Conservation (phyloP, 2,888 invertebrate genomes). For the Metallyticus violacea region DNA sequence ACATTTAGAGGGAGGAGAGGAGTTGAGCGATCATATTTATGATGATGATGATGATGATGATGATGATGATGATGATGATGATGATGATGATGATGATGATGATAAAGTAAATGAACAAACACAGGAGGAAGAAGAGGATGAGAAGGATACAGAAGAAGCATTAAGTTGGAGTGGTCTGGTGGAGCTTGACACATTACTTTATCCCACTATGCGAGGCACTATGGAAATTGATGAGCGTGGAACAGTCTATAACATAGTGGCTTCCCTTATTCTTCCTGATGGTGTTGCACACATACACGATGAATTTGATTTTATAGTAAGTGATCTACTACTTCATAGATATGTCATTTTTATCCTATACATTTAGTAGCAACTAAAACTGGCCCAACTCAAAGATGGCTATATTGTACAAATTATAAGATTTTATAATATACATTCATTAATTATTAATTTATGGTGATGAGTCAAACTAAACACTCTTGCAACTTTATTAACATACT, state of each 20-base stretch:
- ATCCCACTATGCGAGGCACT: conserved; percentile 56
- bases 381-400: too few species aligned
- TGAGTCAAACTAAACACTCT: too few species aligned
- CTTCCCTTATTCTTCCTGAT: conserved; percentile 53
- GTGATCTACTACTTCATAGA: neutral
- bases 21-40: neutral
- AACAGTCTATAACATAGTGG: conserved; percentile 49
- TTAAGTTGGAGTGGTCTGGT: conserved; percentile 55
- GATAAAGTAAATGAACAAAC: conserved; percentile 37
- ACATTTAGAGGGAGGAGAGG: conserved; percentile 29
- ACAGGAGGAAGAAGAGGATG: conserved; percentile 44
- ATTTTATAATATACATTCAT: too few species aligned
- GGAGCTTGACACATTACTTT: conserved; percentile 55
- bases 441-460: too few species aligned
- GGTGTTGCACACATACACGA: conserved; percentile 57
- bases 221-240: conserved; percentile 56
- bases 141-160: conserved; percentile 50
- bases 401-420: too few species aligned
- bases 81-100: conserved; percentile 37
- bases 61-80: conserved; percentile 44
- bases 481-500: too few species aligned
- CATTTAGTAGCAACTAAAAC: neutral
- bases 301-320: conserved; percentile 45
- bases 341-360: neutral
- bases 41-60: neutral